Base-by-base conservation (phyloP, 2,888 invertebrate species). In the Mactromeris polynyma region DNA sequence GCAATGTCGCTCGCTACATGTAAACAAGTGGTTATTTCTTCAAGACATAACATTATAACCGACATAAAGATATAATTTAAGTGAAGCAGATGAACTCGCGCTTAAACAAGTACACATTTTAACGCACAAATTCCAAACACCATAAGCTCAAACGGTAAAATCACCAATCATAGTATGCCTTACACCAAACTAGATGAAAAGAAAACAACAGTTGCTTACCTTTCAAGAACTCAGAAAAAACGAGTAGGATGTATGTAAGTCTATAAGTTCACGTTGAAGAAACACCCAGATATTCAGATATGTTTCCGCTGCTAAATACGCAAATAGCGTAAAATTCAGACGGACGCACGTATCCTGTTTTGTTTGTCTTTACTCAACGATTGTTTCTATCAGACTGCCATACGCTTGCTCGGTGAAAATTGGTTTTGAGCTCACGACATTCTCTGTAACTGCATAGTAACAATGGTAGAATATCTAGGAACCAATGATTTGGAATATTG, bases 311-410 rank as follows among this genome's bases (percentile, higher is more conserved):
- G 58, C 58, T 64, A 64, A 26, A 64, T 64, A 26, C 58, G 26
- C 58, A 64, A 64, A 64, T 26, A 26, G 58, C 58, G 58, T 64
- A 64, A 64, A 26, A 64, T 26, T 64, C 58, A 64, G 58, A 64
- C 58, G 58, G 58, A 64, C 58, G 9, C n/a, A 64, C 58, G 58
- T 7, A 64, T 64, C n/a, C n/a, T 64, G 26, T 21, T 26, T 64
- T 64, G 58, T 64, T n/a, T n/a, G 26, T 64, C 58, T 64, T n/a
- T n/a, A 64, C 26, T 9, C 11, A 26, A 64, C 21, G 7, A 64
- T 21, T 64, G 58, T n/a, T n/a, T 64, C 58, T 64, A 26, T 26
- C 26, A 64, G 58, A 64, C 58, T 64, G 58, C 58, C 58, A 64
- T 64, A 64, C 58, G n/a, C 58, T n/a, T 6, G 58, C 58, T 64